phyloP scores from a whole-genome alignment of 2,888 invertebrate species.

The Tachystola acroxantha region DNA sequence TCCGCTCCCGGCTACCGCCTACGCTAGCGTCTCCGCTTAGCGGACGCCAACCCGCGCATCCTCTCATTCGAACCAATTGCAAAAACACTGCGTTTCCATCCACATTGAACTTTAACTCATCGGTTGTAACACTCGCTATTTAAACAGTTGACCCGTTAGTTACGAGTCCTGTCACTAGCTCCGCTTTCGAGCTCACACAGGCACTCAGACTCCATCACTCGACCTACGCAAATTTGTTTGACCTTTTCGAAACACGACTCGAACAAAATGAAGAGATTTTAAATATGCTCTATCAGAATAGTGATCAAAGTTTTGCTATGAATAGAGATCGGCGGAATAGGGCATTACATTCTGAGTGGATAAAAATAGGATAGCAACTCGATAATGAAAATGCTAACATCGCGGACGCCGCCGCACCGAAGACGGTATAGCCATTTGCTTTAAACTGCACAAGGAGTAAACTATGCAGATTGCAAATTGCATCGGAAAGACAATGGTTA shows the following conservation, averaged over 20 bases:
- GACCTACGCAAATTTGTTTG: conserved; percentile 4
- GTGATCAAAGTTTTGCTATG: neutral
- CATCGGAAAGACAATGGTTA: conserved; percentile 31
- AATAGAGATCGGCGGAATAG: neutral
- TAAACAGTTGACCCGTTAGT: conserved; percentile 14
- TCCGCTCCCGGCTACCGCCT: conserved; percentile 45
- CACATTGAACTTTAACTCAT: conserved; percentile 21
- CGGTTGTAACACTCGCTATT: conserved; percentile 17
- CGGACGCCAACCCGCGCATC: conserved; percentile 59
- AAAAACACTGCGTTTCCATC: conserved; percentile 25
- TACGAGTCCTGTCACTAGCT: conserved; percentile 29
- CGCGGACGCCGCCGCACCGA: conserved; percentile 1
- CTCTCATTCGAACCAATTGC: conserved; percentile 50
- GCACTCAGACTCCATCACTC: conserved; percentile 52
- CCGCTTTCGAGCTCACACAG: conserved; percentile 22
- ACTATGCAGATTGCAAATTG: conserved; percentile 29
- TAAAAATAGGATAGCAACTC: conserved; percentile 5
- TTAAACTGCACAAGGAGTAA: conserved; percentile 16
- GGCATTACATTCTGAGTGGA: conserved; percentile 4
- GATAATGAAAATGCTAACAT: conserved; percentile 10
- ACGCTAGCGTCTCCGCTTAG: conserved; percentile 61
- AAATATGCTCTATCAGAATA: neutral
- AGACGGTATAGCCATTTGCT: conserved; percentile 18
- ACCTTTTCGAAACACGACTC: conserved; percentile 38
- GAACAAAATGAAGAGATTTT: neutral